Evolutionary conservation across 2,888 invertebrate genomes (phyloP).

Genomic region (Nyleta sp.): DNA sequence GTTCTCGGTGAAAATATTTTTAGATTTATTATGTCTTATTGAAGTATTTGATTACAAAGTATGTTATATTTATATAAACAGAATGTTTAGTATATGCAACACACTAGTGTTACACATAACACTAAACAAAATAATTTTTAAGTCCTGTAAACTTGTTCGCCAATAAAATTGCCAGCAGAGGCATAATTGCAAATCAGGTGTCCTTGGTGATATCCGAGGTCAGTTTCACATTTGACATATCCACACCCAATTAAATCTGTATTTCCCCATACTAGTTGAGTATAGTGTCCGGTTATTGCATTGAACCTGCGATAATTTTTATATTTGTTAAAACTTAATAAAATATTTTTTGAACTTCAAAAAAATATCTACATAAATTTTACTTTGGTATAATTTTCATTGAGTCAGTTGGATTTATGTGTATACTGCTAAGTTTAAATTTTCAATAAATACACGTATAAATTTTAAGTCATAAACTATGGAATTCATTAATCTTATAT

Average conservation of each 20-base stretch:
- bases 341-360: too few species aligned
- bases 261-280: conserved; percentile 83
- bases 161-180: conserved; percentile 78
- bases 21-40: too few species aligned
- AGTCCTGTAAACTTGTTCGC: conserved; percentile 72
- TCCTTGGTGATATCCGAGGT: conserved; percentile 69
- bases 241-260: conserved; percentile 83
- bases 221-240: conserved; percentile 75
- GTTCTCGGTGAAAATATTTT: too few species aligned
- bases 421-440: too few species aligned
- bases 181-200: conserved; percentile 82
- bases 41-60: too few species aligned
- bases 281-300: conserved; percentile 78
- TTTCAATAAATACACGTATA: too few species aligned
- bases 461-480: too few species aligned
- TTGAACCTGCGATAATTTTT: conserved; percentile 53
- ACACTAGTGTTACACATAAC: not conserved
- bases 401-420: too few species aligned
- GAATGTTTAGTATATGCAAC: not conserved
- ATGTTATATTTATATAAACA: not conserved
- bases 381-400: too few species aligned
- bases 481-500: too few species aligned
- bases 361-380: too few species aligned
- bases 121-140: not conserved
- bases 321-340: too few species aligned